phyloP scores from a whole-genome alignment of 2,888 invertebrate species.

The Erebia palarica region DNA sequence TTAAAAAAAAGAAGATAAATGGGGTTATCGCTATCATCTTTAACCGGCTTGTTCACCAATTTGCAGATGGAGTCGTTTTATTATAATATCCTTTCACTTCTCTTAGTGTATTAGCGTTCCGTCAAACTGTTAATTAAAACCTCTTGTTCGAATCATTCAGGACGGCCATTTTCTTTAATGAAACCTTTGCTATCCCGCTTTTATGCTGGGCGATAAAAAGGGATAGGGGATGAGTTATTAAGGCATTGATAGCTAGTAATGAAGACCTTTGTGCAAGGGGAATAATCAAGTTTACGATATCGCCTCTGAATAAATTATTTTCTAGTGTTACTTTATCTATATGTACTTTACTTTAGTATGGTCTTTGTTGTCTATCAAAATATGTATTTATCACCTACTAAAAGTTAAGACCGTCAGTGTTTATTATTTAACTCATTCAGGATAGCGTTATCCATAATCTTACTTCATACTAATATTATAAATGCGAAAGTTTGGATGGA shows the following conservation, averaged over 20 bases:
- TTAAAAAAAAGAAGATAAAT: too few species aligned
- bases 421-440: too few species aligned
- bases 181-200: conserved; percentile 28
- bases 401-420: too few species aligned
- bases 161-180: conserved; percentile 38
- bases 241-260: conserved; percentile 20
- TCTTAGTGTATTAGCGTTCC: conserved; percentile 5
- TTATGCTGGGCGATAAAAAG: not conserved
- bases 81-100: conserved; percentile 9
- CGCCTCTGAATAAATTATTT: conserved; percentile 13
- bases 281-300: conserved; percentile 7
- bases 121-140: conserved; percentile 19
- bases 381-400: too few species aligned
- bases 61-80: not conserved
- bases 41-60: not conserved
- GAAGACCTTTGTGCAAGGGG: conserved; percentile 14
- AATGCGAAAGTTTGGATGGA: too few species aligned
- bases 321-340: too few species aligned
- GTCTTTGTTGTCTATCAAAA: too few species aligned
- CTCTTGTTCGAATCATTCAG: conserved; percentile 19
- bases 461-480: too few species aligned
- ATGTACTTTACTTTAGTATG: too few species aligned
- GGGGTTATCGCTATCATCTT: too few species aligned
- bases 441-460: too few species aligned
- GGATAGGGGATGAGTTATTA: conserved; percentile 25